Evolutionary conservation across 2,113 vertebrate genomes (phyloP).

Genomic region (Capreolus pygargus): DNA sequence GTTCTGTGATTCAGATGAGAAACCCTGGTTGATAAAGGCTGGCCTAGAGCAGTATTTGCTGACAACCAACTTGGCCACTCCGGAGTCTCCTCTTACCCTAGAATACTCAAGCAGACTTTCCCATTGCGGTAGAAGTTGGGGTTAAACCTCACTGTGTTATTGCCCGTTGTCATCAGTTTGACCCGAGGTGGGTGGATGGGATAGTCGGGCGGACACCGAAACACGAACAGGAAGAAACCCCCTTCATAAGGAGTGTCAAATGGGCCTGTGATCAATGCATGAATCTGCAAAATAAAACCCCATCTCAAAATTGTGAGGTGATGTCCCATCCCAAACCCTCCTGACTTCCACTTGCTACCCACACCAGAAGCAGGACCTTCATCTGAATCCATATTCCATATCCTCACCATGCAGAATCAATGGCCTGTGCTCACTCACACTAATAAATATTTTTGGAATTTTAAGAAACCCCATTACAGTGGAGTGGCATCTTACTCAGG

Average conservation of each 20-base stretch:
- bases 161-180: conserved; percentile 98
- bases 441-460: not conserved
- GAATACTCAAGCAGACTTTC: conserved; percentile 99
- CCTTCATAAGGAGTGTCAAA: conserved; percentile 99
- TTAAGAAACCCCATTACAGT: not conserved
- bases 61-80: conserved; percentile 47
- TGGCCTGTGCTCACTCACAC: not conserved
- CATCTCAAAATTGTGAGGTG: conserved; percentile 72
- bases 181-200: conserved; percentile 98
- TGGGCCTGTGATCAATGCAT: conserved; percentile 97
- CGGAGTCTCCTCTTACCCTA: conserved; percentile 88
- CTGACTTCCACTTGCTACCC: conserved; percentile 34
- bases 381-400: not conserved
- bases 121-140: conserved; percentile 99
- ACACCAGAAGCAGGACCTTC: not conserved
- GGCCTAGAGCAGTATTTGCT: conserved; percentile 34
- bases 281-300: conserved; percentile 92
- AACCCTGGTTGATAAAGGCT: conserved; percentile 38
- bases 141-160: conserved; percentile 98
- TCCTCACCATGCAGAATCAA: not conserved
- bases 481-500: not conserved
- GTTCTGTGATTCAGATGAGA: not conserved
- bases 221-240: conserved; percentile 99
- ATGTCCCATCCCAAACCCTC: conserved; percentile 58
- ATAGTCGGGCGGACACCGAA: conserved; percentile 98